A percentile compares a stretch with the other conserved stretches of the same genome.
Conservation (phyloP, 2,888 invertebrate genomes). For the Dryobotodes eremita region DNA sequence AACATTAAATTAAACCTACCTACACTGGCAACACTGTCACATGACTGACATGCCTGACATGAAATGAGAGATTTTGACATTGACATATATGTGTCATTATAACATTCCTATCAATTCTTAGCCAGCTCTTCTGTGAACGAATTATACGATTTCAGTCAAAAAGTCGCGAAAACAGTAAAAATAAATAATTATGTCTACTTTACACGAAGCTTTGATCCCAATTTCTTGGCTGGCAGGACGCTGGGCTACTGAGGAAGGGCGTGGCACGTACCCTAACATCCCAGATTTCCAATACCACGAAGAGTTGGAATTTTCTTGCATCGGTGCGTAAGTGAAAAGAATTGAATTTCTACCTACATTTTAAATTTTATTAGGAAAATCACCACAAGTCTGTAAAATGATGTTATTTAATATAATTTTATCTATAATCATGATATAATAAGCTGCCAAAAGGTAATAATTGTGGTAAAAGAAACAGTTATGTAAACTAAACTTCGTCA, state of each 20-base stretch:
- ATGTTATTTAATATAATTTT: background rate
- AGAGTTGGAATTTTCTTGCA: slow-evolving; percentile 89
- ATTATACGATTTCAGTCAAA: background rate
- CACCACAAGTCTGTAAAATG: background rate
- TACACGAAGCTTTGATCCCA: slow-evolving; percentile 89
- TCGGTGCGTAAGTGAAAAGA: slow-evolving; percentile 75
- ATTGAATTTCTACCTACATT: background rate
- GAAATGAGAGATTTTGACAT: background rate
- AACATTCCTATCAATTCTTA: no score
- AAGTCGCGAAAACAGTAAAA: background rate
- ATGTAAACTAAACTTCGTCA: slow-evolving; percentile 35
- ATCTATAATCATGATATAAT: background rate
- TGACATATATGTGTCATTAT: background rate
- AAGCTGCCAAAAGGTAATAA: background rate
- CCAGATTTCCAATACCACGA: slow-evolving; percentile 90
- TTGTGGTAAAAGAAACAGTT: slow-evolving; percentile 11
- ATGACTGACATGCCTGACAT: background rate
- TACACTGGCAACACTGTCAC: slow-evolving; percentile 16
- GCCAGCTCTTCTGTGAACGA: background rate
- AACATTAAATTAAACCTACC: background rate
- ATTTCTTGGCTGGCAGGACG: slow-evolving; percentile 91
- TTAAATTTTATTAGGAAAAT: background rate
- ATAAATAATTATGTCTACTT: slow-evolving; percentile 38
- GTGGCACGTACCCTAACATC: slow-evolving; percentile 91
- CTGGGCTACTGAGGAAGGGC: slow-evolving; percentile 89